phyloP scores from a whole-genome alignment of 2,888 invertebrate species.

The Chymomyza caudatula region DNA sequence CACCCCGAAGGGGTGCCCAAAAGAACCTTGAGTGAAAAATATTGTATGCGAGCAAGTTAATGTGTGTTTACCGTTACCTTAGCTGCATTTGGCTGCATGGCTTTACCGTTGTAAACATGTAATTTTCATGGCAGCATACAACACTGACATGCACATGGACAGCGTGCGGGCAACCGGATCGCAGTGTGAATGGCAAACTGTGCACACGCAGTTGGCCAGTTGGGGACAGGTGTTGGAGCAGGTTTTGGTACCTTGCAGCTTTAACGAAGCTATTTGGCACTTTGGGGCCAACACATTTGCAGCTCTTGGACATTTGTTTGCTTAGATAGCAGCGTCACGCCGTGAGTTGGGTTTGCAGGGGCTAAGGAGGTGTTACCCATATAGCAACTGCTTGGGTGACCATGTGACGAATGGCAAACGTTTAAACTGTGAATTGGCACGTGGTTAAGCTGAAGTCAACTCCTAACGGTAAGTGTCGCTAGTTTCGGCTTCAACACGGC shows the following conservation, averaged over 20 bases:
- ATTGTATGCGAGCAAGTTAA: constrained; percentile 68
- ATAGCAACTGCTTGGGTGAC: constrained; percentile 44
- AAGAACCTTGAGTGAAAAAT: constrained; percentile 68
- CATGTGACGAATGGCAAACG: constrained; percentile 54
- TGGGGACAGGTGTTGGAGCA: not conserved
- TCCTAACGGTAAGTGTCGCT: not conserved
- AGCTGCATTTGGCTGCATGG: constrained; percentile 22
- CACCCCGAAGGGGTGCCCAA: constrained; percentile 2
- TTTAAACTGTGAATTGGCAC: constrained; percentile 49
- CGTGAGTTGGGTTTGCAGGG: not conserved
- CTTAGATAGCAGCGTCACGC: constrained; percentile 1
- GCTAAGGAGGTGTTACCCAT: no score
- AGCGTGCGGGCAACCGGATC: not conserved
- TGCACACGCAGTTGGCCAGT: not conserved
- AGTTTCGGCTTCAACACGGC: not conserved
- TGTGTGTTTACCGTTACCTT: constrained; percentile 69
- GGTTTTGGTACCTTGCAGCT: constrained; percentile 16
- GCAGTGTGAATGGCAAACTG: not conserved
- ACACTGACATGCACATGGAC: constrained; percentile 21
- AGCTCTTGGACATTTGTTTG: constrained; percentile 56
- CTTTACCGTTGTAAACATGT: constrained; percentile 67
- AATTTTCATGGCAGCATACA: no score
- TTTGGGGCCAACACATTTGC: not conserved
- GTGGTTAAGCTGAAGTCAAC: not conserved
- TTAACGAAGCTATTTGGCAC: not conserved